Conservation (phyloP, 1,140 invertebrate species). For the Triops longicaudatus region DNA sequence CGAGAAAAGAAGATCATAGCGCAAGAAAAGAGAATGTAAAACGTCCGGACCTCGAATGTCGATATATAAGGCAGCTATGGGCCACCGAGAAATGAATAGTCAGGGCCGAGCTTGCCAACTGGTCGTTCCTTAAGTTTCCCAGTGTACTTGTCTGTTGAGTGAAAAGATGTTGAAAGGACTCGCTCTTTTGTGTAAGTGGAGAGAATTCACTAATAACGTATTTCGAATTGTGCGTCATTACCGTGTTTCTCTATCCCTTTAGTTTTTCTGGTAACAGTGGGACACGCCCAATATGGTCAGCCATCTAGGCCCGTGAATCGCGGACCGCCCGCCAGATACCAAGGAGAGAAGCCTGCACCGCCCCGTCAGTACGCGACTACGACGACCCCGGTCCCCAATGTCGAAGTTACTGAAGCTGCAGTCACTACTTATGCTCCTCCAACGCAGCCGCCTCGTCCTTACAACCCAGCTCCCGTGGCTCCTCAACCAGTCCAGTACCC, state of each 20-base stretch:
- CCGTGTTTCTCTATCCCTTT: neutral
- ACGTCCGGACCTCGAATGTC: neutral
- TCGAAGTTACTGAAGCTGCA: neutral
- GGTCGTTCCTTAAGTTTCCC: neutral
- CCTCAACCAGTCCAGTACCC: neutral
- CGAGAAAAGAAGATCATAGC: neutral
- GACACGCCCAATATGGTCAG: neutral
- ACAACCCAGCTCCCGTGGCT: neutral
- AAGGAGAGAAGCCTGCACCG: neutral
- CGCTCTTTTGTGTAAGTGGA: neutral
- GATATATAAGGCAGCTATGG: neutral
- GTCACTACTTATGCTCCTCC: neutral
- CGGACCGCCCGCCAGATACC: neutral
- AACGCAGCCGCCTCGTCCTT: neutral
- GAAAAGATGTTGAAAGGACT: slow-evolving; percentile 1
- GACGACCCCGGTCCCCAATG: neutral
- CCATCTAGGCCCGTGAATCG: neutral
- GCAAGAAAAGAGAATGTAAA: neutral
- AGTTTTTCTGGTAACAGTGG: neutral
- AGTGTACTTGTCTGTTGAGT: neutral
- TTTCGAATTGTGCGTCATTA: neutral
- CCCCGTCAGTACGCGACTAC: neutral
- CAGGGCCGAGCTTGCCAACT: neutral
- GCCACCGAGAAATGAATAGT: neutral
- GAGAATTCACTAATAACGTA: neutral